A percentile compares a stretch with the other conserved stretches of the same genome.
These are phyloP conservation scores for Typhlomys cinereus DNA, from an alignment of 2,113 vertebrate species.

Conservation along the genomic window DNA sequence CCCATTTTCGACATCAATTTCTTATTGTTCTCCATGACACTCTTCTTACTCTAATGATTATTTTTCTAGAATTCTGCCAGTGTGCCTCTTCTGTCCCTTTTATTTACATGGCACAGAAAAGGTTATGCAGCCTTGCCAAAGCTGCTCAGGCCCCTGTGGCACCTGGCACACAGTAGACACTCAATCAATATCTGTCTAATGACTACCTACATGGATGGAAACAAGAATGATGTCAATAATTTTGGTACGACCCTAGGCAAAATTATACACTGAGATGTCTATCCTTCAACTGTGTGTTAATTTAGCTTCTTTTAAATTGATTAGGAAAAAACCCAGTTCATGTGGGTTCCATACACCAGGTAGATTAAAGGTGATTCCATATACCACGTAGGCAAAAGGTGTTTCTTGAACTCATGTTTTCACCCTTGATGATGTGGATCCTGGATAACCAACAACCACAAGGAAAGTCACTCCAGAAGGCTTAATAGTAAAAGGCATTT, in stretches of 20 bases:
- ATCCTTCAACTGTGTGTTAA: background rate
- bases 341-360: background rate
- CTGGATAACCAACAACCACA: background rate
- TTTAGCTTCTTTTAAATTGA: background rate
- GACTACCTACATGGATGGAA: background rate
- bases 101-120: conserved; percentile 9
- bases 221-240: background rate
- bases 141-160: background rate
- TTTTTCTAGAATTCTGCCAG: background rate
- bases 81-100: background rate
- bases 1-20: background rate
- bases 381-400: background rate
- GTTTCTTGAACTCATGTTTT: background rate
- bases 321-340: background rate
- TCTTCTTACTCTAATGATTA: background rate
- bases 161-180: background rate
- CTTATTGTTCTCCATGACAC: background rate
- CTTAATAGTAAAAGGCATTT: no score
- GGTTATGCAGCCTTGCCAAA: background rate
- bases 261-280: conserved; percentile 20
- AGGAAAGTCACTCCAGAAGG: background rate
- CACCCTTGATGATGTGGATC: background rate
- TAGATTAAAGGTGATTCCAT: background rate
- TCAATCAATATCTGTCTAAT: background rate
- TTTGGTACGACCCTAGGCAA: background rate